phyloP scores from a whole-genome alignment of 2,888 invertebrate genomes.

The Cephus spinipes region DNA sequence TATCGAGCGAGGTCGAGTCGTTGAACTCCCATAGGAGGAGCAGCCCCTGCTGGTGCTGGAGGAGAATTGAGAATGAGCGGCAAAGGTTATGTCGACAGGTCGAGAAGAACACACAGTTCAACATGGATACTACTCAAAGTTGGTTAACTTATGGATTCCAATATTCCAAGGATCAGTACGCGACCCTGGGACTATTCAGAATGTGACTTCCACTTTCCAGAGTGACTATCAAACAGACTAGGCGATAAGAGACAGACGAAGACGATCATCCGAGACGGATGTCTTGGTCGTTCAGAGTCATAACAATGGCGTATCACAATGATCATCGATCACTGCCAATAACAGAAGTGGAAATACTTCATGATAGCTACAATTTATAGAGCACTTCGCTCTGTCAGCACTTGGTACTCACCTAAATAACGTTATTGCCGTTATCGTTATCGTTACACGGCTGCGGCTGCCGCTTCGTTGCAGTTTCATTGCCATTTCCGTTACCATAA shows the following conservation, averaged over 20 bases:
- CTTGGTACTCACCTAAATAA: slow-evolving; percentile 29
- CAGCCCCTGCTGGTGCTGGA: background rate
- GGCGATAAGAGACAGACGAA: background rate
- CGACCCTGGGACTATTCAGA: background rate
- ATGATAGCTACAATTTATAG: background rate
- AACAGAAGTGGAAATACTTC: background rate
- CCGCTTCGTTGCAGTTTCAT: background rate
- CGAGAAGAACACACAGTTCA: background rate
- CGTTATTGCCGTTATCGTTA: slow-evolving; percentile 28
- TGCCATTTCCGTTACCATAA: background rate
- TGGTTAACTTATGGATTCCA: background rate
- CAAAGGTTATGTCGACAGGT: background rate
- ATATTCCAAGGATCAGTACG: background rate
- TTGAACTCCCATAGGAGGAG: background rate
- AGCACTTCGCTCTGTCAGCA: background rate
- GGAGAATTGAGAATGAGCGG: background rate
- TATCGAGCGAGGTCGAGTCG: background rate
- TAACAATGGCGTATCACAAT: background rate
- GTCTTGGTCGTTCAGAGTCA: background rate
- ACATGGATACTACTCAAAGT: background rate
- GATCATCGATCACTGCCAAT: background rate
- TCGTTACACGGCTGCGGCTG: slow-evolving; percentile 5
- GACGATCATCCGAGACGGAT: background rate
- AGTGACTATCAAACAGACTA: background rate
- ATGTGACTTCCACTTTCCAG: background rate